Conservation (phyloP, 2,113 vertebrate species). For the Oryzias melastigma region DNA sequence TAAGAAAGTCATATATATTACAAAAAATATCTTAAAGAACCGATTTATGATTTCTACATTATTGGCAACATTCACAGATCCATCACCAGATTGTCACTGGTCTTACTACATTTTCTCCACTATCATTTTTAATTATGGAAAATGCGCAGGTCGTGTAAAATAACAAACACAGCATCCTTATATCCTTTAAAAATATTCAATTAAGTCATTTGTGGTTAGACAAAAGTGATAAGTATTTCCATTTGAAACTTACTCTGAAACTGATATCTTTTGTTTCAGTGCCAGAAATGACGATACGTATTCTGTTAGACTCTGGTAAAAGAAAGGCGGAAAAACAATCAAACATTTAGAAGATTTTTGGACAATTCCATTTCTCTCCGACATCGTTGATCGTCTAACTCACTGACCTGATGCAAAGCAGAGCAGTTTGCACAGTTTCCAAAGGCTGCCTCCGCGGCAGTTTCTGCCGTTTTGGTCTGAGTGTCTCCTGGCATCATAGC, state of each 20-base stretch:
- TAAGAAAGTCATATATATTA: no score
- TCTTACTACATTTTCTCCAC: no score
- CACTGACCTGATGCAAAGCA: conserved; percentile 82
- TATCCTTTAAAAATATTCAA: neutral
- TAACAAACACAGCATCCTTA: no score
- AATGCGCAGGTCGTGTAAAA: no score
- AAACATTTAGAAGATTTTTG: neutral
- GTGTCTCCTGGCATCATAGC: conserved; percentile 94
- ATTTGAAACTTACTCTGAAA: conserved; percentile 86
- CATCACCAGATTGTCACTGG: no score
- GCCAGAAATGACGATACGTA: conserved; percentile 89
- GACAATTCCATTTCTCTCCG: neutral
- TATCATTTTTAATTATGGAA: no score
- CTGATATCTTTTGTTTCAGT: conserved; percentile 92
- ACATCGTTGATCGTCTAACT: neutral
- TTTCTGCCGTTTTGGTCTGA: conserved; percentile 74
- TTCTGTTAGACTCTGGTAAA: conserved; percentile 86
- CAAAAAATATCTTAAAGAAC: no score
- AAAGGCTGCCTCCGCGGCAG: conserved; percentile 75
- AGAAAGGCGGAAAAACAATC: conserved; percentile 6
- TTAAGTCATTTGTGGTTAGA: no score
- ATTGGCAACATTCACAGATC: no score
- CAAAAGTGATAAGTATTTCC: rapidly evolving
- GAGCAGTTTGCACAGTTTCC: conserved; percentile 85
- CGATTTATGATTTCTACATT: no score